phyloP scores from a whole-genome alignment of 1,140 invertebrate species.

The Hormaphis cornu region DNA sequence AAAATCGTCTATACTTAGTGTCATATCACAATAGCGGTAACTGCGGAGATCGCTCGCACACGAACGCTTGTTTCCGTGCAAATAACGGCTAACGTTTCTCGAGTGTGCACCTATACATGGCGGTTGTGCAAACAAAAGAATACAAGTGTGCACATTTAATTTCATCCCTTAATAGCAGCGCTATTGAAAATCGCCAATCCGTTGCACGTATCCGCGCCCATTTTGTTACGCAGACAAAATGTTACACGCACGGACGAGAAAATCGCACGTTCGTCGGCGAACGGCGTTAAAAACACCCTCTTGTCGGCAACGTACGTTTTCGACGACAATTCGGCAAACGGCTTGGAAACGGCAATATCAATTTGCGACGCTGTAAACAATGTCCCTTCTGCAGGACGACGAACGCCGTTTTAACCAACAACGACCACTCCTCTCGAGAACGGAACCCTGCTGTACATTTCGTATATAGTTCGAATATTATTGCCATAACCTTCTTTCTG shows the following conservation, averaged over 20 bases:
- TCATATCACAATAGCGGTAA: too few species aligned
- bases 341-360: slow-evolving; percentile 27
- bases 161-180: background rate
- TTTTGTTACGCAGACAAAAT: background rate
- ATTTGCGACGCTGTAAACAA: slow-evolving; percentile 31
- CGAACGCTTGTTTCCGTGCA: too few species aligned
- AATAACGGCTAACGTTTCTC: too few species aligned
- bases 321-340: slow-evolving; percentile 20
- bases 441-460: background rate
- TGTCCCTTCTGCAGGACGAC: background rate
- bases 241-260: background rate
- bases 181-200: slow-evolving; percentile 18
- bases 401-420: background rate
- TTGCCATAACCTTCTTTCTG: slow-evolving; percentile 20
- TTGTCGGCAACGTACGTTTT: background rate
- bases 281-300: background rate
- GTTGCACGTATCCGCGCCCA: background rate
- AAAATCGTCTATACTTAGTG: too few species aligned
- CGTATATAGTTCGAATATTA: too few species aligned
- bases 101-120: too few species aligned
- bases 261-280: background rate
- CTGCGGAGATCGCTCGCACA: too few species aligned
- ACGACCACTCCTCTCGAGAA: background rate
- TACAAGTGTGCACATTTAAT: background rate
- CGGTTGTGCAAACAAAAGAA: too few species aligned